phyloP scores from a whole-genome alignment of 64 coral and sea anemone genomes.

The Montipora cactus region DNA sequence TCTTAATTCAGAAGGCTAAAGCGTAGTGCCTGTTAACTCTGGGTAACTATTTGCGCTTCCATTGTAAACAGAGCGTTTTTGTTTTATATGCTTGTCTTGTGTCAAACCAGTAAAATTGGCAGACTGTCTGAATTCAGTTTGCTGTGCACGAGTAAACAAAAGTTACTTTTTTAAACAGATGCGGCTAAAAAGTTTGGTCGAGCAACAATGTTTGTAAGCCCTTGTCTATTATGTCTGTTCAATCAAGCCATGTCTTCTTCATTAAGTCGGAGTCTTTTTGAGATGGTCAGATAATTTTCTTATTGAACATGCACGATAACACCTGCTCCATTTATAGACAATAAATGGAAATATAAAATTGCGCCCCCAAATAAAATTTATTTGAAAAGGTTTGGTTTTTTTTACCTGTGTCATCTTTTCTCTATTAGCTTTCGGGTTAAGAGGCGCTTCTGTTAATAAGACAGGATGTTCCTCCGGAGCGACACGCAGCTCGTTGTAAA shows the following conservation, averaged over 20 bases:
- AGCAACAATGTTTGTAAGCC: background rate
- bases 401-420: conserved; percentile 85
- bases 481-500: conserved; percentile 75
- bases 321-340: background rate
- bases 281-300: background rate
- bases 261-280: background rate
- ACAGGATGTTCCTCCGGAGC: conserved; percentile 77
- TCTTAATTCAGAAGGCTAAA: no score
- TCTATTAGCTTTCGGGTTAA: conserved; percentile 82
- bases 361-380: background rate
- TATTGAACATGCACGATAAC: background rate
- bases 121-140: background rate
- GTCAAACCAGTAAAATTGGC: background rate
- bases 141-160: background rate
- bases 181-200: background rate
- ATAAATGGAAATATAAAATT: background rate
- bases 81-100: background rate
- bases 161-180: background rate
- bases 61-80: no score
- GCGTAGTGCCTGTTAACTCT: no score
- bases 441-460: conserved; percentile 72
- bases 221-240: background rate
- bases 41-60: no score
- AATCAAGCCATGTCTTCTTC: background rate
- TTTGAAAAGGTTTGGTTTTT: background rate